Base-by-base conservation (phyloP, 2,113 vertebrate species). In the Plestiodon gilberti region DNA sequence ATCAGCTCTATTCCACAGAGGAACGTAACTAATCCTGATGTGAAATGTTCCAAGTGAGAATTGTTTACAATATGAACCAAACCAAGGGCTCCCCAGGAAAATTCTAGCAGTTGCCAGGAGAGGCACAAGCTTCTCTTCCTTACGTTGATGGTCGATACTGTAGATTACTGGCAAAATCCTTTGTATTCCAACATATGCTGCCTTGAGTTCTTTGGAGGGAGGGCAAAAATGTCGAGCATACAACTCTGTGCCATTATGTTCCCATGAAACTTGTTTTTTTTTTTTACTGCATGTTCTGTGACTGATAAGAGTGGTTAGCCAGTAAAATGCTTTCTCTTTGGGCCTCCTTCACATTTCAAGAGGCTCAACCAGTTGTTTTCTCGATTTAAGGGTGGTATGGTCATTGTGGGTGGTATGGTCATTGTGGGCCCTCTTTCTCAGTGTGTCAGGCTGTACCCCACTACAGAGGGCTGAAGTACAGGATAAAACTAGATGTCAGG, bases 11-110 rank as follows among this genome's bases (percentile, higher is more conserved):
- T 89, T 90, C 57, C 78, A 35, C 55, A 30, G 78, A 79, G 48
- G 1, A 33, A 78, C 35, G 84, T 10, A 17, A 33, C 61, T 75
- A 11, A 65, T 57, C 55, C 55, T 57, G 75, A 30, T 76, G 65
- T 38, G 40, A 83, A 85, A 70, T 82, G 86, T 88, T 81, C 48
- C 73, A 59, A 74, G 33, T 22, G 78, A 17, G n/a, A 86, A 83
- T 91, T 88, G 69, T 81, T 91, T 82, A 87, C 78, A 22, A 1
- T 87, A 57, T 74, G 91, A 78, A 70, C 30, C 76, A 70, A 93
- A 84, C 64, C 64, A 35, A 35, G 87, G 78, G 82, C 15, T 77
- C 30, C 55, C 86, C 40, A 4, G 15, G 15, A 15, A 17, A 71
- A 35, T 33, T 38, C 70, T 8, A 20, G 5, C 13, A 81, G 28